These are phyloP conservation scores for Dendrocopos noguchii DNA, from an alignment of 2,113 vertebrate species.

Conservation along the genomic window DNA sequence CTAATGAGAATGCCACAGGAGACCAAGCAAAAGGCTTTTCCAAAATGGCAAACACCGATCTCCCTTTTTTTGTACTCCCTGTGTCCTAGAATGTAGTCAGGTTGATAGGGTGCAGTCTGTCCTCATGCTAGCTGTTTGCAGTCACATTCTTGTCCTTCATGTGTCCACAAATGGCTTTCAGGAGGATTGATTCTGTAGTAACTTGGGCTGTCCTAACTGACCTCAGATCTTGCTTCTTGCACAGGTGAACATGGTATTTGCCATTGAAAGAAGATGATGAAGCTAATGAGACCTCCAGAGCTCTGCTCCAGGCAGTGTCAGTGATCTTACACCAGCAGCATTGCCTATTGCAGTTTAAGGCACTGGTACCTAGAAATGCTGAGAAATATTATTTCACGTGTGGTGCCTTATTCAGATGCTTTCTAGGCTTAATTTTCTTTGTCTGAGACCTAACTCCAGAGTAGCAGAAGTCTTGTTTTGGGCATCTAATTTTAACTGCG, in stretches of 20 bases:
- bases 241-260: not conserved
- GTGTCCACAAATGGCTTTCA: not conserved
- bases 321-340: not conserved
- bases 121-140: not conserved
- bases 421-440: not conserved
- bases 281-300: not conserved
- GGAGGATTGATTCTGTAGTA: not conserved
- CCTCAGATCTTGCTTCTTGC: not conserved
- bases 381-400: not conserved
- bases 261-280: not conserved
- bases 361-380: not conserved
- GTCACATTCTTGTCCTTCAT: not conserved
- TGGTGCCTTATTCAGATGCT: not conserved
- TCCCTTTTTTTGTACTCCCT: not conserved
- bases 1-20: accelerated
- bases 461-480: not conserved
- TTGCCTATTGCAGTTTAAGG: not conserved
- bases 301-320: not conserved
- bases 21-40: not conserved
- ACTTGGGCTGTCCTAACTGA: not conserved
- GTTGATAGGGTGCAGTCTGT: not conserved
- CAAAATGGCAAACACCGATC: accelerated
- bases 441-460: not conserved
- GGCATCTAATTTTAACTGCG: not conserved
- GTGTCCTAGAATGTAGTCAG: not conserved